These are phyloP conservation scores for Acronicta psi DNA, from an alignment of 2,888 invertebrate species.

Conservation along the genomic window DNA sequence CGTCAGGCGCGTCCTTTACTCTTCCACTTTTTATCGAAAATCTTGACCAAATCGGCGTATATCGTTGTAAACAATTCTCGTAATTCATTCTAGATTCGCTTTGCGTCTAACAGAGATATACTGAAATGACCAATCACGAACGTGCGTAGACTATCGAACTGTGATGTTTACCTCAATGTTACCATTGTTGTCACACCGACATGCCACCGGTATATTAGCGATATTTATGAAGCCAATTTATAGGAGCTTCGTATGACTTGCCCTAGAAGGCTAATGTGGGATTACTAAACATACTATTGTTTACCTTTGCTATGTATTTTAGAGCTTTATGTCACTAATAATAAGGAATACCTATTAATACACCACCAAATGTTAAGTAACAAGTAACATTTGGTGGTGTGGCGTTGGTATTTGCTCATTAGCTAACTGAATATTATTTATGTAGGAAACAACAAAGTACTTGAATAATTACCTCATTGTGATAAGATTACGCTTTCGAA, in stretches of 20 bases:
- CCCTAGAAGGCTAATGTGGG: slow-evolving; percentile 35
- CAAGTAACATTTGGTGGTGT: background rate
- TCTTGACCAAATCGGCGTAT: slow-evolving; percentile 64
- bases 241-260: slow-evolving; percentile 21
- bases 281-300: slow-evolving; percentile 15
- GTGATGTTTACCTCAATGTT: slow-evolving; percentile 68
- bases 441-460: background rate
- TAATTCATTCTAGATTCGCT: slow-evolving; percentile 82
- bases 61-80: slow-evolving; percentile 79
- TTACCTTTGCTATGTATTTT: slow-evolving; percentile 4
- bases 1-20: slow-evolving; percentile 57
- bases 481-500: background rate
- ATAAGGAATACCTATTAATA: too few species aligned
- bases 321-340: background rate
- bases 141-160: slow-evolving; percentile 77
- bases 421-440: slow-evolving; percentile 1
- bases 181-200: slow-evolving; percentile 68
- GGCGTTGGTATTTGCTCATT: background rate
- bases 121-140: slow-evolving; percentile 87
- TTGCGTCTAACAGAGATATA: slow-evolving; percentile 83
- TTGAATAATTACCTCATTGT: background rate
- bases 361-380: too few species aligned
- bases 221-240: slow-evolving; percentile 50
- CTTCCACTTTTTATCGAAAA: slow-evolving; percentile 59
- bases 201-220: slow-evolving; percentile 37